Evolutionary conservation across 2,797 vertebrate species (phyloP).

Genomic region (Scomberomorus guttatus): DNA sequence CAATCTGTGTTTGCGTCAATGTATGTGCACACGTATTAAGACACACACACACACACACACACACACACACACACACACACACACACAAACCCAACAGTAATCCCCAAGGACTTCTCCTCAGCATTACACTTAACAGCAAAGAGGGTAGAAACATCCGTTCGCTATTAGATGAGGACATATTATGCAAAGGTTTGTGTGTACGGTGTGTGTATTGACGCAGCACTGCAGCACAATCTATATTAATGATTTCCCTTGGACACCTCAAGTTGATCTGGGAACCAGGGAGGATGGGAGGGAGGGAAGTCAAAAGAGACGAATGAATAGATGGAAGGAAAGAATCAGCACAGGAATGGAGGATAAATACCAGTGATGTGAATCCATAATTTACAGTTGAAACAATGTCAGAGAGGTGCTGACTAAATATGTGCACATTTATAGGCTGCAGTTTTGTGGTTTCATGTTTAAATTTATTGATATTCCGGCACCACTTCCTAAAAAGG

Average conservation of each 20-base stretch:
- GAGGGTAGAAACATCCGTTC: slow-evolving; percentile 39
- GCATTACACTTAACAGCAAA: slow-evolving; percentile 47
- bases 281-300: slow-evolving; percentile 42
- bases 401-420: not conserved
- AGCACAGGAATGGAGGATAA: not conserved
- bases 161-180: slow-evolving; percentile 30
- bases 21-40: too few species aligned
- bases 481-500: not conserved
- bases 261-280: slow-evolving; percentile 79
- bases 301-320: slow-evolving; percentile 39
- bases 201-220: slow-evolving; percentile 63
- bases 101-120: slow-evolving; percentile 43
- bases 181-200: slow-evolving; percentile 16
- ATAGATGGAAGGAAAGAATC: slow-evolving; percentile 30
- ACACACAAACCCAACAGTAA: slow-evolving; percentile 16
- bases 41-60: slow-evolving; percentile 16
- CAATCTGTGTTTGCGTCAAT: slow-evolving; percentile 20
- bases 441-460: not conserved
- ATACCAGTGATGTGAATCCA: not conserved
- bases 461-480: not conserved
- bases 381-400: not conserved
- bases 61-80: slow-evolving; percentile 17
- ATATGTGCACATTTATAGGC: not conserved
- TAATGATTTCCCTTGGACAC: slow-evolving; percentile 81
- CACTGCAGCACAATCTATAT: slow-evolving; percentile 78